Base-by-base conservation (phyloP, 30 jellyfish, hydroid and myxozoan genomes). In the Aurelia aurita region DNA sequence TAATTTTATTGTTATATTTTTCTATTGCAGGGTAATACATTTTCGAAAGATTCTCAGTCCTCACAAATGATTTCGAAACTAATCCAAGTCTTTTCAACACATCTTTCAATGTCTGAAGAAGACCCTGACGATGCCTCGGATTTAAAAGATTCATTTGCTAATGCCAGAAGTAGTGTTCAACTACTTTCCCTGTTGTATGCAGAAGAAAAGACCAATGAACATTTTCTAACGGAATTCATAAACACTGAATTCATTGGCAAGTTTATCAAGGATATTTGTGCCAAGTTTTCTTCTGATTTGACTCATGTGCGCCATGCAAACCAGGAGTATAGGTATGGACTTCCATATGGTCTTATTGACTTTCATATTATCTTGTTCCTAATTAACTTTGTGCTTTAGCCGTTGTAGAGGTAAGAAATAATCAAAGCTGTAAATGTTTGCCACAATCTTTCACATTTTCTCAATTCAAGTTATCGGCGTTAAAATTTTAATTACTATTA, bases 361-460 rank as follows among this genome's bases (percentile, higher is more conserved):
- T 39, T 39, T 39, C 15, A 39, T 6, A 39, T 39, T 2, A 39
- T 0, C 1, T 39, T 39, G 15, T 8, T 39, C 51, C 9, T 39
- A 2, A 8, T 39, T 15, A 39, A 39, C 1, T 9, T 39, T 39
- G n/a, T n/a, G 51, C 51, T 39, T 68, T 93, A 25, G 93, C 95
- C 3, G 69, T 89, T 15, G 62, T 88, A 19, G 71, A 82, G 90
- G 98, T 93, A 69, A 9, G 95, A 14, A 54, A 23, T 67, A 14
- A 8, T 39, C 51, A 39, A 1, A 4, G 16, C 51, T 39, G 51
- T 39, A 39, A 39, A 39, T n/a, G 69, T 58, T 35, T 18, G 16
- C 23, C 43, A 35, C 3, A 74, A 10, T 39, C 8, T 58, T 51
- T 51, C 20, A 74, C 78, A 20, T 28, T 0, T 20, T 28, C 4